phyloP scores from a whole-genome alignment of 2,797 vertebrate species.

The Glossophaga mutica region DNA sequence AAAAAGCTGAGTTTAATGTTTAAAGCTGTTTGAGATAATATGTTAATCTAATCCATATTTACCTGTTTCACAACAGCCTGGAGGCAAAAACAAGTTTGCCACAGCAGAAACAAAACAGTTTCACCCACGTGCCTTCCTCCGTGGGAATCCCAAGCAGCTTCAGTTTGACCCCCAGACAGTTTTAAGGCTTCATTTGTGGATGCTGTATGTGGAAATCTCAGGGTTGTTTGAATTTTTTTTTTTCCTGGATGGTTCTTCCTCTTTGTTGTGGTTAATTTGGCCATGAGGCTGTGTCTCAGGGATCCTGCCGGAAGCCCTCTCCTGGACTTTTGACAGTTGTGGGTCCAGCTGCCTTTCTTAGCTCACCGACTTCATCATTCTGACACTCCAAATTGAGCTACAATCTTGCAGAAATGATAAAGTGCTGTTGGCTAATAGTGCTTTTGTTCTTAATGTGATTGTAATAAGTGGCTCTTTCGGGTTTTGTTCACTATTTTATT shows the following conservation, averaged over 20 bases:
- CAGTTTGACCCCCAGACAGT: neutral
- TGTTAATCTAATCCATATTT: neutral
- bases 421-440: neutral
- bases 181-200: neutral
- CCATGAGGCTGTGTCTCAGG: neutral
- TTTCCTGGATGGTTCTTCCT: neutral
- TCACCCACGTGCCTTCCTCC: neutral
- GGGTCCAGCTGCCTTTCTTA: neutral
- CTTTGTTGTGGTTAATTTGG: neutral
- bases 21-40: neutral
- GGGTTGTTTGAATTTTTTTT: neutral
- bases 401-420: neutral
- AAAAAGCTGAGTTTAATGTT: neutral
- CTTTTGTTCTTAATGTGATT: neutral
- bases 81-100: neutral
- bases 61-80: neutral
- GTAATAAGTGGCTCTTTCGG: neutral
- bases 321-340: neutral
- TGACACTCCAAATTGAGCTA: neutral
- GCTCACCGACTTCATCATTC: neutral
- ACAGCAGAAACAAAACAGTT: neutral
- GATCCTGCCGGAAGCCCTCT: neutral
- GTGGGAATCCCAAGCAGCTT: neutral
- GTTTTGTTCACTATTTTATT: neutral
- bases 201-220: neutral